Evolutionary conservation across 2,113 vertebrate species (phyloP).

Genomic region (Pedionomus torquatus): DNA sequence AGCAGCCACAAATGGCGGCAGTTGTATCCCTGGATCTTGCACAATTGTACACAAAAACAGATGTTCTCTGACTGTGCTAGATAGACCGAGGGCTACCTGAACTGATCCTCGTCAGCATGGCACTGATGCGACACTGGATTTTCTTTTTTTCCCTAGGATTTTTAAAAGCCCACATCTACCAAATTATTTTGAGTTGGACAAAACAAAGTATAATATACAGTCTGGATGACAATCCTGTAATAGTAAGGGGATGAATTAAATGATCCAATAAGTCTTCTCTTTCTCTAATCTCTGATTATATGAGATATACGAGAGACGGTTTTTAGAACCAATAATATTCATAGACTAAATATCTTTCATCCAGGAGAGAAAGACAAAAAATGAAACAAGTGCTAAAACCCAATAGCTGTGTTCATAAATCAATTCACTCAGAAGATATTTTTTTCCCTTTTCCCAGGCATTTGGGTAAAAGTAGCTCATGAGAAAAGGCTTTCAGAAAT

Average conservation of each 20-base stretch:
- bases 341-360: background rate
- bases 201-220: background rate
- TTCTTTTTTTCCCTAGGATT: background rate
- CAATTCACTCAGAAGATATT: background rate
- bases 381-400: background rate
- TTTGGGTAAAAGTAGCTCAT: background rate
- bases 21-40: background rate
- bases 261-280: background rate
- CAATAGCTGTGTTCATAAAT: background rate
- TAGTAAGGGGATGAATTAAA: background rate
- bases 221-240: background rate
- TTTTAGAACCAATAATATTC: conserved; percentile 28
- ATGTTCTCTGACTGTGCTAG: background rate
- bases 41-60: background rate
- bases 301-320: background rate
- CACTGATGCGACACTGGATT: background rate
- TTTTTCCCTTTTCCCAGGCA: background rate
- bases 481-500: conserved; percentile 39
- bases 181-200: background rate
- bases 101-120: background rate
- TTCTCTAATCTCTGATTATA: background rate
- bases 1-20: background rate
- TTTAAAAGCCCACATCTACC: background rate
- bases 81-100: rapidly evolving
- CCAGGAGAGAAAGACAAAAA: background rate